These are phyloP conservation scores for Leucopternis melanops DNA, from an alignment of 2,113 vertebrate species.

Conservation along the genomic window DNA sequence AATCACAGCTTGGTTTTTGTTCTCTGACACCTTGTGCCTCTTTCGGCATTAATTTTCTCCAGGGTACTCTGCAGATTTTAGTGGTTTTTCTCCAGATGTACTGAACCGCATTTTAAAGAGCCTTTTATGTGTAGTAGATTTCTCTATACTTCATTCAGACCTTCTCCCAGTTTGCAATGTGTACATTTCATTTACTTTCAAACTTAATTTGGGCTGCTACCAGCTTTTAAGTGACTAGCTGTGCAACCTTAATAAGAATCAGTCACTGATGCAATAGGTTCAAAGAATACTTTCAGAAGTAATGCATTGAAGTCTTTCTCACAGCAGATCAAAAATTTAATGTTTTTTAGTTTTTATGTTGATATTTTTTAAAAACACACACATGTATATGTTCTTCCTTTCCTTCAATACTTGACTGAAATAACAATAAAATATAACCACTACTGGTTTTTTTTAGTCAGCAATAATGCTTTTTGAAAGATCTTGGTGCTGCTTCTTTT, in stretches of 20 bases:
- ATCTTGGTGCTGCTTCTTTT: no score
- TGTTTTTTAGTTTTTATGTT: no score
- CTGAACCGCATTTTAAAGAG: neutral
- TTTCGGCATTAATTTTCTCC: constrained; percentile 34
- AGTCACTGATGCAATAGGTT: no score
- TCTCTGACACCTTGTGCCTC: neutral
- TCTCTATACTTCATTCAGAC: neutral
- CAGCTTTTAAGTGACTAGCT: neutral
- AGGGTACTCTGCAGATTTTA: neutral
- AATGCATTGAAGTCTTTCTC: no score
- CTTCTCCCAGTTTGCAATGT: neutral
- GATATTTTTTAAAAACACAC: no score
- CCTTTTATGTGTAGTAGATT: neutral
- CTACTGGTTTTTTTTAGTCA: no score
- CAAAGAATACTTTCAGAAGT: no score
- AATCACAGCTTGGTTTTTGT: constrained; percentile 24
- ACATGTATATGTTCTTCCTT: no score
- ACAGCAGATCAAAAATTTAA: no score
- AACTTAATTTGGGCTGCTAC: neutral
- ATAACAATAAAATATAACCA: no score
- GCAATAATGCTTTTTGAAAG: no score
- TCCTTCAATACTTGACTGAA: no score
- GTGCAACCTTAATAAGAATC: neutral
- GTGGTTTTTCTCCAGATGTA: neutral
- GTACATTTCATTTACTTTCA: constrained; percentile 2